Evolutionary conservation across 2,113 vertebrate genomes (phyloP).

Genomic region (Monarcha castaneiventris): DNA sequence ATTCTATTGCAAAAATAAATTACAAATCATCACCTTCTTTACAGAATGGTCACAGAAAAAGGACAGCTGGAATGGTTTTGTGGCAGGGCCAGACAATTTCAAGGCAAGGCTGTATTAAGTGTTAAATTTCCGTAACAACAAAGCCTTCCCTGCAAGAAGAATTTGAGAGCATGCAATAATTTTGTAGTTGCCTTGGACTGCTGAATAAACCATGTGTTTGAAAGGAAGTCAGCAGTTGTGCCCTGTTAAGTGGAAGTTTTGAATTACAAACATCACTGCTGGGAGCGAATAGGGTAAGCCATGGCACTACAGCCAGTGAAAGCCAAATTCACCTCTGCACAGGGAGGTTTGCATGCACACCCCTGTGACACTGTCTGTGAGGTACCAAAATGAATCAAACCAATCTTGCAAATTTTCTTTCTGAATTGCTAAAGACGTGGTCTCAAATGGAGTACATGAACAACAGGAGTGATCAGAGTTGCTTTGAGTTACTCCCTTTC

Average conservation of each 20-base stretch:
- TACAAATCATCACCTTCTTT: not conserved
- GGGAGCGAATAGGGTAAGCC: not conserved
- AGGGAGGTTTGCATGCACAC: not conserved
- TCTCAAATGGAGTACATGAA: not conserved
- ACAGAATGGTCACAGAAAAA: not conserved
- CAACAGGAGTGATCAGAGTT: not conserved
- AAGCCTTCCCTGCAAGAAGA: not conserved
- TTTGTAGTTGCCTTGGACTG: not conserved
- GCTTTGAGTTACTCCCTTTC: not conserved
- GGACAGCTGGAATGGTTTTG: not conserved
- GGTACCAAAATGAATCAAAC: not conserved
- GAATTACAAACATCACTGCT: not conserved
- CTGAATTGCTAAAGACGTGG: not conserved
- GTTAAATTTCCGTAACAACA: not conserved
- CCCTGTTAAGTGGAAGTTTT: not conserved
- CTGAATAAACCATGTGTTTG: not conserved
- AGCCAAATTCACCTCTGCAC: not conserved
- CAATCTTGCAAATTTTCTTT: not conserved
- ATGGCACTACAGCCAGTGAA: not conserved
- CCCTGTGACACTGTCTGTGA: not conserved
- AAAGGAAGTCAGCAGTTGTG: not conserved
- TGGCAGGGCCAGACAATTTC: not conserved
- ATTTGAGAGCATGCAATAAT: not conserved
- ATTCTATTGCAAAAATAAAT: constrained; percentile 26
- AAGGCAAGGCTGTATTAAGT: not conserved